Base-by-base conservation (phyloP, 1,140 invertebrate species). In the Hyles vespertilio region DNA sequence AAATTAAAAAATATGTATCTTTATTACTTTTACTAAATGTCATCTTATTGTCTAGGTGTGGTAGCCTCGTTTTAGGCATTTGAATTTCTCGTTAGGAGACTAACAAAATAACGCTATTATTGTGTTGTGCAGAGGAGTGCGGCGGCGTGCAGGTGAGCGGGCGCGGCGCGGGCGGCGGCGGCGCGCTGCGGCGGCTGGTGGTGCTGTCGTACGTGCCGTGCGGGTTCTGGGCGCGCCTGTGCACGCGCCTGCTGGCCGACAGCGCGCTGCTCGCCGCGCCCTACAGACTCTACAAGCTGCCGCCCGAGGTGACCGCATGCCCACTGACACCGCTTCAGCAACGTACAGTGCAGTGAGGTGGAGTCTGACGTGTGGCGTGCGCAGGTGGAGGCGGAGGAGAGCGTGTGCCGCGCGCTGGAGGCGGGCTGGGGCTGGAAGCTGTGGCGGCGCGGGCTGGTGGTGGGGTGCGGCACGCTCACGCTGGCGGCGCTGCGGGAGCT, bases 131-230 rank as follows among this genome's bases (percentile, higher is more conserved):
- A 66, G 73, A 66, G 54, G 67, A 67, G 45, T 32, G 12, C 11
- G 43, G 43, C 2, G 44, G 63, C 46, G 64, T 55, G 12, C 9
- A 32, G 33, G 48, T 51, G 48, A 9, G 36, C 5, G 56, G 33
- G 36, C 33, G 48, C 7, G 2, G 34, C 7, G 55, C 32, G 55
- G 32, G 74, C 89, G 3, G 90, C 92, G 0, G 91, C 89, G 88
- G 10, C 89, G n/a, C 92, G 0, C 91, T 95, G 7, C 91, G 93
- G 0, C 87, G 97, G 6, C 84, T 98, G 33, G 85, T 98, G 3
- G 87, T 98, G 1, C 95, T 99, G 92, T 98, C 98, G 0, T 99
- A 99, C 86, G 97, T 99, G 79, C 98, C 98, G 0, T 96, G 96
- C 67, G 98, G 98, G 0, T 99, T 99, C 87, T 99, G 98, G 98